Base-by-base conservation (phyloP, 2,797 vertebrate species). In the Fundulus diaphanus region DNA sequence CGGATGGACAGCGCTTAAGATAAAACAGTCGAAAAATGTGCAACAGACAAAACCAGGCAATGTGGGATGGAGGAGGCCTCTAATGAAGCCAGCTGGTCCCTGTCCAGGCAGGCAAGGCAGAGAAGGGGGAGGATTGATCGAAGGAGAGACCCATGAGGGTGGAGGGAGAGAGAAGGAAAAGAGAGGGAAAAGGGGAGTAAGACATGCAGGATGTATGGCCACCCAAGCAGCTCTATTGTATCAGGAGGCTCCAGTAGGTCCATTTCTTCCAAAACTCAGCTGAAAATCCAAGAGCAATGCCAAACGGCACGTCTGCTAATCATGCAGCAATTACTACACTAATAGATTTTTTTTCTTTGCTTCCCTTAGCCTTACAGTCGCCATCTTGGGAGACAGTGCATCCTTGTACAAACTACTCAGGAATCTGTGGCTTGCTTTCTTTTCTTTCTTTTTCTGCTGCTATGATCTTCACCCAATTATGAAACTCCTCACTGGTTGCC, bases 31-130 rank as follows among this genome's bases (percentile, higher is more conserved):
- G 85, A 92, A 92, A 96, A 96, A 96, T 94, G 95, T 95, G 94
- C 93, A 94, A 94, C 93, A 95, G 92, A 95, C 93, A 95, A 94
- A 95, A 95, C 90, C 93, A 86, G 92, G 92, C 92, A 92, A 94
- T 94, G 94, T 95, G 95, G 95, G 94, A 94, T 93, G 92, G 93
- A 89, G 92, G 93, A 93, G 94, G 90, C 86, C 89, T 88, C 91
- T 96, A 95, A 96, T 95, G 94, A 95, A 95, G 95, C 95, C 95
- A 96, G 95, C 95, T 96, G 95, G 95, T 95, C 90, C 91, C 81
- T 87, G 94, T 95, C 95, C 95, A 96, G 95, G 91, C 94, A 93
- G 92, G 92, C 92, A 89, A 92, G 92, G 93, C 93, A 93, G 92
- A 92, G 90, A 92, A 92, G 90, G 91, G 89, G 84, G 59, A 89